Evolutionary conservation across 2,113 vertebrate genomes (phyloP).

Genomic region (Lontra canadensis): DNA sequence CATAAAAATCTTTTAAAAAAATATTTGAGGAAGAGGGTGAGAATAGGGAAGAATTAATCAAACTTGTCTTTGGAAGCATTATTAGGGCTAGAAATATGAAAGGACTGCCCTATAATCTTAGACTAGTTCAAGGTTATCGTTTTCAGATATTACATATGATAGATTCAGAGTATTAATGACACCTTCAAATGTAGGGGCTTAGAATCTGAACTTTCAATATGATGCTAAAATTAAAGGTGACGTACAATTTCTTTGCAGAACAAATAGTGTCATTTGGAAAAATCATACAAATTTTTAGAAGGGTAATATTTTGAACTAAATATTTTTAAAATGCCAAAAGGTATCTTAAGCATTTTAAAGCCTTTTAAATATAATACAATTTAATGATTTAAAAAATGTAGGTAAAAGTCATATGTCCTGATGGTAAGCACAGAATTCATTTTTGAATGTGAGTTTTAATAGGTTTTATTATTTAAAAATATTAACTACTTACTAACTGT

Average conservation of each 20-base stretch:
- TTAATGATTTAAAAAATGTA: conserved; percentile 6
- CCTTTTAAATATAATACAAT: not conserved
- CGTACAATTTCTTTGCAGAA: not conserved
- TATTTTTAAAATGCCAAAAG: not conserved
- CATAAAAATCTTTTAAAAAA: not conserved
- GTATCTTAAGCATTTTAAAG: not conserved
- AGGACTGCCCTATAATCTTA: not conserved
- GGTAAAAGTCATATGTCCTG: not conserved
- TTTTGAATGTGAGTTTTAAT: conserved; percentile 23
- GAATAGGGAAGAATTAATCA: not conserved
- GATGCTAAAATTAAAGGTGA: conserved; percentile 22
- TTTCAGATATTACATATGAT: not conserved
- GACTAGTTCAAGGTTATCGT: not conserved
- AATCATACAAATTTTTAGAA: not conserved
- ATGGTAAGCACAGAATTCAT: not conserved
- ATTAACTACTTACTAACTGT: not conserved
- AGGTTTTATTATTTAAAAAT: not conserved
- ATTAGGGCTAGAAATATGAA: not conserved
- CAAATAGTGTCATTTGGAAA: not conserved
- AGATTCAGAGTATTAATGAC: not conserved
- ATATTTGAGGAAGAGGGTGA: not conserved
- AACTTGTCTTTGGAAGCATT: not conserved
- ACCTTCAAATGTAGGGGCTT: not conserved
- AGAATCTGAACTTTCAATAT: not conserved
- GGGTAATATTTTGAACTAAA: not conserved